These are phyloP conservation scores for Rafetus swinhoei DNA, from an alignment of 2,113 vertebrate genomes.

Conservation along the genomic window DNA sequence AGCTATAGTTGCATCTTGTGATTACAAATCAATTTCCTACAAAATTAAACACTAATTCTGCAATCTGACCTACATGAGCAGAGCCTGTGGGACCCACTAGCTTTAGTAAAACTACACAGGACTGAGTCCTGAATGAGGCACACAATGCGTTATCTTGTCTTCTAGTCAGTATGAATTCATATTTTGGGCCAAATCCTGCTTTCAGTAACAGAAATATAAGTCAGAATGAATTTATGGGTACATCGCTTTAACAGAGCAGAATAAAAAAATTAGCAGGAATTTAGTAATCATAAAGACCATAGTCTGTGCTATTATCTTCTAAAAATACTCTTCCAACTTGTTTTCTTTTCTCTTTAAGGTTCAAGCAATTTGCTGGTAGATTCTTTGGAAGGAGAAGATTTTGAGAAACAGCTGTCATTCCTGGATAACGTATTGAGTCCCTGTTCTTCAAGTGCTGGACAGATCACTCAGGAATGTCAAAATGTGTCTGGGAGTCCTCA, in stretches of 20 bases:
- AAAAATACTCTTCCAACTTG: neutral
- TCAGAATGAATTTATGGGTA: neutral
- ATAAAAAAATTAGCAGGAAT: neutral
- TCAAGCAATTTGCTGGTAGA: constrained; percentile 50
- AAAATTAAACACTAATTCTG: neutral
- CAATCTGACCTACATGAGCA: neutral
- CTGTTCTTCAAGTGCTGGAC: constrained; percentile 60
- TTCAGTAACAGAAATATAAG: neutral
- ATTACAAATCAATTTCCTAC: neutral
- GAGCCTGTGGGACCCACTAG: neutral
- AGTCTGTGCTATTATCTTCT: neutral
- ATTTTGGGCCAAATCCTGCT: neutral
- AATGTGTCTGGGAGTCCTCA: constrained; percentile 77
- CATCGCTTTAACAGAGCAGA: neutral
- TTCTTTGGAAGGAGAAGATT: constrained; percentile 77
- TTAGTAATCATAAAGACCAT: neutral
- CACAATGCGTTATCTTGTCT: neutral
- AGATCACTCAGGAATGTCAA: constrained; percentile 79
- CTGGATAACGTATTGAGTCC: constrained; percentile 81
- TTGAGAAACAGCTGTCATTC: constrained; percentile 85
- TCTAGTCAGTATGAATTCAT: neutral
- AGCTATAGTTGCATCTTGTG: neutral
- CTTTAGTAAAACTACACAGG: neutral
- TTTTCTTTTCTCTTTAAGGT: constrained; percentile 39
- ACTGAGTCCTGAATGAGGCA: neutral